phyloP scores from a whole-genome alignment of 1,140 invertebrate genomes.

The Zaprionus kolodkinae region DNA sequence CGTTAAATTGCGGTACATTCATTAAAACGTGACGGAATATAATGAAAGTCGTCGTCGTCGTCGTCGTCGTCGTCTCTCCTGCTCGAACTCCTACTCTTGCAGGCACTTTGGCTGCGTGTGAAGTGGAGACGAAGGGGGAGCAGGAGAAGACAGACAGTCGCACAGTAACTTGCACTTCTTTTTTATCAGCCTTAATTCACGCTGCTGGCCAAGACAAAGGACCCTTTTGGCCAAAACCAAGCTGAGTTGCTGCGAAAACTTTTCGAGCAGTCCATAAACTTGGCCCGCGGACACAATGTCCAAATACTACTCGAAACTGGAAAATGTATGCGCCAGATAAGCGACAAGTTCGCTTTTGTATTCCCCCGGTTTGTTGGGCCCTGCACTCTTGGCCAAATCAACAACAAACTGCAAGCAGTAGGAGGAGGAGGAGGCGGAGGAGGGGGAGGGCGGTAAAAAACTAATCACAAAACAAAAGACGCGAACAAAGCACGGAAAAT shows the following conservation, averaged over 20 bases:
- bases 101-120: slow-evolving; percentile 20
- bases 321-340: slow-evolving; percentile 62
- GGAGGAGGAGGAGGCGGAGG: too few species aligned
- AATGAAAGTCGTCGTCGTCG: slow-evolving; percentile 39
- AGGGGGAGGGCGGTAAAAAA: slow-evolving; percentile 27
- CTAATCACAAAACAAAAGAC: slow-evolving; percentile 66
- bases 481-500: slow-evolving; percentile 44
- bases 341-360: slow-evolving; percentile 41
- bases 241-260: slow-evolving; percentile 32
- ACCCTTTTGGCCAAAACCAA: neutral
- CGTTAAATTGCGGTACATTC: slow-evolving; percentile 77
- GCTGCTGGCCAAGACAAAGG: slow-evolving; percentile 33
- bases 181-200: slow-evolving; percentile 61
- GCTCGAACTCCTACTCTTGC: too few species aligned
- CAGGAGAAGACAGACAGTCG: neutral
- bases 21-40: slow-evolving; percentile 58
- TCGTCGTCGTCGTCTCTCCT: slow-evolving; percentile 1
- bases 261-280: slow-evolving; percentile 46
- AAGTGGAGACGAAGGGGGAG: slow-evolving; percentile 1
- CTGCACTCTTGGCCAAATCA: slow-evolving; percentile 26
- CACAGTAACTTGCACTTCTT: slow-evolving; percentile 61
- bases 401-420: slow-evolving; percentile 33
- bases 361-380: slow-evolving; percentile 1
- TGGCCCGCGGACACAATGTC: slow-evolving; percentile 42
- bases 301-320: slow-evolving; percentile 66